Evolutionary conservation across 35 echinoderm and acorn worm genomes (phyloP).

Genomic region (Heliocidaris erythrogramma): DNA sequence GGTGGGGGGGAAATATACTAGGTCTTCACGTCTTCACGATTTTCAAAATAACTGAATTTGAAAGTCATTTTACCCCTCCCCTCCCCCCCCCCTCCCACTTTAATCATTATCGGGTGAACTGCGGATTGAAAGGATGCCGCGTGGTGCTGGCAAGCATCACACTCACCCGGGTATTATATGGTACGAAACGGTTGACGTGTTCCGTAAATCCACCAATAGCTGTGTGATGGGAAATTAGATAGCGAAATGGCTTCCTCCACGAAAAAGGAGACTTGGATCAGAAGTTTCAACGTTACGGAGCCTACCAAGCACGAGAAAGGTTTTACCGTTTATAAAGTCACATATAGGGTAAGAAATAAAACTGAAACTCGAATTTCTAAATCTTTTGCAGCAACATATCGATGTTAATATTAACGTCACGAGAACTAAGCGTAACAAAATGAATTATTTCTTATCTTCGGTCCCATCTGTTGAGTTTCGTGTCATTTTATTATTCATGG

Average conservation of each 20-base stretch:
- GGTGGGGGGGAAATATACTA: no score
- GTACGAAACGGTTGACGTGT: background rate
- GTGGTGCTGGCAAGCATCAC: background rate
- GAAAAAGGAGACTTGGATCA: conserved; percentile 79
- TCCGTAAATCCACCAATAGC: background rate
- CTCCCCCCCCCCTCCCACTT: no score
- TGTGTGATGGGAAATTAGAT: background rate
- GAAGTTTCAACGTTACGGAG: conserved; percentile 89
- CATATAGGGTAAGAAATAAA: conserved; percentile 71
- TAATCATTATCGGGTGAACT: background rate
- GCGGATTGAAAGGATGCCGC: background rate
- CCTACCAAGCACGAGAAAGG: conserved; percentile 94
- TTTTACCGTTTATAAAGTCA: conserved; percentile 97
- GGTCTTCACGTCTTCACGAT: no score
- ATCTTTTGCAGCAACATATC: background rate
- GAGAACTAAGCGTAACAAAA: background rate
- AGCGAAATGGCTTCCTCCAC: conserved; percentile 31
- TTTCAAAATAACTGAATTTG: no score
- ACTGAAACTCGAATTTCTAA: background rate
- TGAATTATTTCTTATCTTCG: background rate
- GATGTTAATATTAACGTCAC: background rate
- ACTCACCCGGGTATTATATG: no score
- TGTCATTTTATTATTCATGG: background rate
- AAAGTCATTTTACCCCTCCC: no score
- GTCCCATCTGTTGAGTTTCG: background rate